phyloP scores from a whole-genome alignment of 2,113 vertebrate genomes.

The Dipodomys merriami region DNA sequence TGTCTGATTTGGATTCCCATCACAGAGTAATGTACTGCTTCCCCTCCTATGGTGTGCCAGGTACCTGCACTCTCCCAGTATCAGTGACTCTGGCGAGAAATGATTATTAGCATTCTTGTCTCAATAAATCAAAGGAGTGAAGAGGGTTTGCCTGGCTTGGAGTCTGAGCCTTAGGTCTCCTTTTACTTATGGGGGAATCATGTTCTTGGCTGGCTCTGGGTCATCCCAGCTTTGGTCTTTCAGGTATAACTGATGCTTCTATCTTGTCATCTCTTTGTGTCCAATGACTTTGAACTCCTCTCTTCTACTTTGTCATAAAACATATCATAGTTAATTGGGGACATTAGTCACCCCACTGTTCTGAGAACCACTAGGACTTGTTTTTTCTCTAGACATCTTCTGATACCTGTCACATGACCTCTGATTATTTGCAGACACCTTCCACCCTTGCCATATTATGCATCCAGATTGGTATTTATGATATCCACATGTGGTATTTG shows the following conservation, averaged over 20 bases:
- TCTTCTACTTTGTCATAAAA: not conserved
- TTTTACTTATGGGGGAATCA: not conserved
- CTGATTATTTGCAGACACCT: not conserved
- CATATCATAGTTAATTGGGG: not conserved
- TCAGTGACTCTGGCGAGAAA: not conserved
- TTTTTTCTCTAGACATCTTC: not conserved
- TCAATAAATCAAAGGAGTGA: not conserved
- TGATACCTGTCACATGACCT: too few relatives aligned
- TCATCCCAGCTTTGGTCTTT: not conserved
- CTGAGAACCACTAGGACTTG: too few relatives aligned
- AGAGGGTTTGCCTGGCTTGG: not conserved
- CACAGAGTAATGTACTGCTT: rapidly evolving
- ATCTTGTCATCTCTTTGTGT: not conserved
- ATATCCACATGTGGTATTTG: not conserved
- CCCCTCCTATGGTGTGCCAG: not conserved
- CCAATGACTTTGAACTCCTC: not conserved
- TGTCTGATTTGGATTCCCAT: not conserved
- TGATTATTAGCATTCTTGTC: not conserved
- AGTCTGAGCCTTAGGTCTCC: not conserved
- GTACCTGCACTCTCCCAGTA: not conserved
- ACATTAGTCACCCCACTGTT: not conserved
- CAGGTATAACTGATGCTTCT: not conserved
- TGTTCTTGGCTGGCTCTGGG: not conserved
- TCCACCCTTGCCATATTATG: not conserved
- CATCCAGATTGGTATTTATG: not conserved